phyloP scores from a whole-genome alignment of 1,140 invertebrate species.

The Chelonus insularis region DNA sequence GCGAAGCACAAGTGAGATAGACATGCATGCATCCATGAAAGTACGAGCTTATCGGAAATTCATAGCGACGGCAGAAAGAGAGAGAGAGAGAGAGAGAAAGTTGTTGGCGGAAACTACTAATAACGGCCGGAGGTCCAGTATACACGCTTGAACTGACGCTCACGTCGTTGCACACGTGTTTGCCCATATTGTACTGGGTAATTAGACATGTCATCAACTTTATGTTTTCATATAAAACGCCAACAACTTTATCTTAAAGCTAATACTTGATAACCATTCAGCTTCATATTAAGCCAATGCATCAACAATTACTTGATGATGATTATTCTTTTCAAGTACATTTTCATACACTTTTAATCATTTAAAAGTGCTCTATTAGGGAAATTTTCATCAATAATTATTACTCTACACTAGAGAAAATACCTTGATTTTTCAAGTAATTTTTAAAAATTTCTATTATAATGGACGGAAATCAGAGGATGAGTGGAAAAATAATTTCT shows the following conservation, averaged over 20 bases:
- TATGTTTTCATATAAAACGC: slow-evolving; percentile 42
- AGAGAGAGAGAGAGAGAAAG: not conserved
- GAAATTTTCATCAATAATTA: no score
- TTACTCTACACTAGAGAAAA: no score
- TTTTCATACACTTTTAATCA: no score
- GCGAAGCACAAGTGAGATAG: not conserved
- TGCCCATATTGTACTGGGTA: slow-evolving; percentile 36
- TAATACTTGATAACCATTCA: no score
- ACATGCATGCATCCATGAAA: slow-evolving; percentile 6
- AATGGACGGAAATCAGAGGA: no score
- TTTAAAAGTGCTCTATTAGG: no score
- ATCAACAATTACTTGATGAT: no score
- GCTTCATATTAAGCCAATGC: no score
- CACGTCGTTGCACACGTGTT: not conserved
- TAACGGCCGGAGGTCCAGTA: slow-evolving; percentile 2
- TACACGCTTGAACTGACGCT: not conserved
- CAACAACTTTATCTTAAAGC: slow-evolving; percentile 7
- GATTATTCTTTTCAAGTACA: no score
- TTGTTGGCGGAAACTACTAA: slow-evolving; percentile 12
- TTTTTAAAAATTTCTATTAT: no score
- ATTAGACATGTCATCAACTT: slow-evolving; percentile 47
- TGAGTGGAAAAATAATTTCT: no score
- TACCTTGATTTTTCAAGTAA: no score
- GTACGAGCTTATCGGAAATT: slow-evolving; percentile 15
- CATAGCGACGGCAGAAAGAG: slow-evolving; percentile 4